phyloP scores from a whole-genome alignment of 2,888 invertebrate genomes.

The Tridacna crocea region DNA sequence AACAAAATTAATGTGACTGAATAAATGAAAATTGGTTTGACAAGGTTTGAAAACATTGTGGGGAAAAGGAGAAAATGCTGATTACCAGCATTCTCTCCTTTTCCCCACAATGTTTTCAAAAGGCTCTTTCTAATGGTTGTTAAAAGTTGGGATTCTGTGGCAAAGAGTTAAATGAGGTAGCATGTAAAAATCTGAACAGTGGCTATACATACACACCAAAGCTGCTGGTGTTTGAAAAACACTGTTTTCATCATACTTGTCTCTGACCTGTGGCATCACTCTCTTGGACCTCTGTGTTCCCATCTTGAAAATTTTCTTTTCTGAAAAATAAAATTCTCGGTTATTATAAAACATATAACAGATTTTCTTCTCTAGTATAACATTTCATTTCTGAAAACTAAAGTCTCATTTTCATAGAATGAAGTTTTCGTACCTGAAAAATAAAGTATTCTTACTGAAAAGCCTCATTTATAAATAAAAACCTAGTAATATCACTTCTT shows the following conservation, averaged over 20 bases:
- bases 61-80: conserved; percentile 1
- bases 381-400: not conserved
- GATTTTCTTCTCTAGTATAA: not conserved
- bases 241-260: not conserved
- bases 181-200: no score
- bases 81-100: not conserved
- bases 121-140: no score
- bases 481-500: no score
- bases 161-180: no score
- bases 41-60: conserved; percentile 1
- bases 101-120: no score
- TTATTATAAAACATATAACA: no score
- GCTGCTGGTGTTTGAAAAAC: conserved; percentile 19
- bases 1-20: no score
- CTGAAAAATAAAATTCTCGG: not conserved
- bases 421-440: not conserved
- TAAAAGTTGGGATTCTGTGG: no score
- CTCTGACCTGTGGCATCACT: not conserved
- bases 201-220: conserved; percentile 6
- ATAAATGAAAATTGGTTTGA: no score
- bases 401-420: not conserved
- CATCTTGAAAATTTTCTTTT: not conserved
- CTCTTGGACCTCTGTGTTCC: not conserved
- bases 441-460: no score
- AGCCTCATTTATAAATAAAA: no score